Conservation (phyloP, 2,888 invertebrate species). For the Pseudococcus viburni region DNA sequence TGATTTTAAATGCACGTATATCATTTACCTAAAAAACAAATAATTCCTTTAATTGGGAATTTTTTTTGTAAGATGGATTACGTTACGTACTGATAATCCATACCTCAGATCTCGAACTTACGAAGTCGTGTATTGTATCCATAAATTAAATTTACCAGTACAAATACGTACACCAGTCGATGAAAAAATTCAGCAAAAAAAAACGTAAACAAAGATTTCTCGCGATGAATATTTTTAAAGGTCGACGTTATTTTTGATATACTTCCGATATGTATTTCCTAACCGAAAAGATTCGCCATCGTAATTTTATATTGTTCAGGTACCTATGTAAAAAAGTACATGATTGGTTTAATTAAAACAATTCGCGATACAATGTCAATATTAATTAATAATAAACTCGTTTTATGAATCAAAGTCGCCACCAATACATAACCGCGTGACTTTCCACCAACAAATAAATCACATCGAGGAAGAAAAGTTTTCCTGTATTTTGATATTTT, state of each 20-base stretch:
- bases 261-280: not conserved
- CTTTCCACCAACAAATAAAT: slow-evolving; percentile 46
- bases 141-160: not conserved
- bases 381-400: slow-evolving; percentile 46
- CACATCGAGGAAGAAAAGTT: slow-evolving; percentile 44
- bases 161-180: not conserved
- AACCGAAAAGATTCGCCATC: not conserved
- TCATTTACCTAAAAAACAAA: not conserved
- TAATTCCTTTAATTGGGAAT: no score
- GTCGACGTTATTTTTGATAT: not conserved
- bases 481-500: slow-evolving; percentile 52
- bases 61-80: not conserved
- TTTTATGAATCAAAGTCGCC: slow-evolving; percentile 36
- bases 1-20: not conserved
- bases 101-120: not conserved
- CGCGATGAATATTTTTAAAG: not conserved
- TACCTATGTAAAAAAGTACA: not conserved
- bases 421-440: slow-evolving; percentile 34
- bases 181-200: not conserved
- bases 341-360: slow-evolving; percentile 26
- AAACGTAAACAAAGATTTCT: not conserved
- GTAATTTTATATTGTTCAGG: not conserved
- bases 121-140: not conserved
- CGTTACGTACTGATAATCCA: not conserved
- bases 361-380: slow-evolving; percentile 51